Conservation (phyloP, 1,140 invertebrate genomes). For the Hypsibius dujardini region DNA sequence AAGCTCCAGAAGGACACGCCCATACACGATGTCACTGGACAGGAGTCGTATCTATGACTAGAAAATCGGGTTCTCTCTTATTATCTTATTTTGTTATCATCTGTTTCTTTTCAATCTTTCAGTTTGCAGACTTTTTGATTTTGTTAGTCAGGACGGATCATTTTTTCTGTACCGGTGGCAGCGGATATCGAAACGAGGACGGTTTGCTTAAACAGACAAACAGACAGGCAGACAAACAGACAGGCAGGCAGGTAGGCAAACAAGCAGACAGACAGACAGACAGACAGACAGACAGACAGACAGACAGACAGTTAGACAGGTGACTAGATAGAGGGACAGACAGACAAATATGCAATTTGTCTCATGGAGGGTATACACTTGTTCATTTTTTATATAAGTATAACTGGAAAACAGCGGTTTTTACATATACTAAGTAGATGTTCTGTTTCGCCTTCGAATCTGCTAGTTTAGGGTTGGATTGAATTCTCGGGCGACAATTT, state of each 20-base stretch:
- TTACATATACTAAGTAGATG: neutral
- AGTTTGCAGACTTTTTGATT: slow-evolving; percentile 1
- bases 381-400: neutral
- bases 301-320: too few species aligned
- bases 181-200: too few species aligned
- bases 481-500: neutral
- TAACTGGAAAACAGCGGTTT: neutral
- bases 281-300: too few species aligned
- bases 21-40: too few species aligned
- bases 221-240: too few species aligned
- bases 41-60: neutral
- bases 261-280: too few species aligned
- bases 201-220: too few species aligned
- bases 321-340: too few species aligned
- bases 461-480: neutral
- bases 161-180: neutral
- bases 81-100: neutral
- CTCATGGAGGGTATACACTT: too few species aligned
- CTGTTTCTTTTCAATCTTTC: neutral
- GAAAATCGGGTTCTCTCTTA: neutral
- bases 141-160: neutral
- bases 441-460: neutral
- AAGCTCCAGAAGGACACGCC: neutral
- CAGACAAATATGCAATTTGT: too few species aligned
- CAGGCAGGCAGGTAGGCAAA: too few species aligned